Base-by-base conservation (phyloP, 2,113 vertebrate genomes). In the Tenebrosternarchus preto region DNA sequence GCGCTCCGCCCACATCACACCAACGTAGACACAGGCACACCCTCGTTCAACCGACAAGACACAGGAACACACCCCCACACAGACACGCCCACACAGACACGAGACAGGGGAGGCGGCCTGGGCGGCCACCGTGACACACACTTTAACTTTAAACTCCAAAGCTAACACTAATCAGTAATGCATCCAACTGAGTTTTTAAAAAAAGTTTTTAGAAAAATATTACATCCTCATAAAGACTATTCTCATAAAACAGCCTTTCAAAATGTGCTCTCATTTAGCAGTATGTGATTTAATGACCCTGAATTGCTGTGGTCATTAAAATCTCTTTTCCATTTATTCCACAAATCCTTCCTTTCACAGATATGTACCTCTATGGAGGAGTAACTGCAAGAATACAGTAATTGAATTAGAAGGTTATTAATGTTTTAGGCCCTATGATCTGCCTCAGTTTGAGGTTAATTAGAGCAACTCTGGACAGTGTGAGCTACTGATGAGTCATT, bases 391-490 rank as follows among this genome's bases (percentile, higher is more conserved):
- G 2, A 66, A 70, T 68, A 33, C 50, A 2, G 67, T 83, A 78
- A 80, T 86, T 83, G 67, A 80, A 83, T 88, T 83, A 85, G 60
- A 55, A 63, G 50, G 81, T 81, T 82, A 86, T 83, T 83, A 86
- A 70, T 53, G 70, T 68, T 55, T 61, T 61, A 36, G 53, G 75
- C 75, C 75, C 81, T 83, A 80, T 85, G 81, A 84, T 78, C 84
- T 25, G 53, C 43, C 64, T 81, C 81, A 86, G 83, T 75, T 69
- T 82, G 82, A 76, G 83, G 85, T 86, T 87, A 86, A 87, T 86
- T 75, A 77, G 76, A 66, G 46, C 67, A n/a, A 74, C 81, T 78
- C 82, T 79, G 63, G 81, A 86, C 83, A 85, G 73, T 73, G 61
- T 29, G 7, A 72, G 66, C 78, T 78, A 61, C 83, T 82, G 80